Percentiles rank a stretch among this genome's conserved stretches.
phyloP scores from a whole-genome alignment of 2,113 vertebrate genomes.

The Sturnus vulgaris region DNA sequence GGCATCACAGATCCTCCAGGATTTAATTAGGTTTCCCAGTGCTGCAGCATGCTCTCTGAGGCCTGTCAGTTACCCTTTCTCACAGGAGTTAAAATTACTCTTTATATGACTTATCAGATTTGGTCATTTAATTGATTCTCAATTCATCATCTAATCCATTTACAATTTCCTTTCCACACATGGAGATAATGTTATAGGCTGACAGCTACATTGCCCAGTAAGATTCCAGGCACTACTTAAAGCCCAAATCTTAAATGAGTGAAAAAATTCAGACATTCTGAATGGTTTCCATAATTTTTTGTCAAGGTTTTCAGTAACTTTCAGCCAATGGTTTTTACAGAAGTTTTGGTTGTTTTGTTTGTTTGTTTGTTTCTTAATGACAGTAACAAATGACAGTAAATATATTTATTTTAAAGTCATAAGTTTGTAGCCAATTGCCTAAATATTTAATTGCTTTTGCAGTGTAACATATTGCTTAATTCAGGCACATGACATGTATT shows the following conservation, averaged over 20 bases:
- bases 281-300: neutral
- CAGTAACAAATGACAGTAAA: fast-evolving
- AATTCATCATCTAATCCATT: slow-evolving; percentile 18
- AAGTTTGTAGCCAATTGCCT: neutral
- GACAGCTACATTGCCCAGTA: neutral
- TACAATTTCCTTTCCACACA: neutral
- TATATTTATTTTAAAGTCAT: neutral
- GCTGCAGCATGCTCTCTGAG: neutral
- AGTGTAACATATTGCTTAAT: neutral
- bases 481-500: neutral
- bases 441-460: neutral
- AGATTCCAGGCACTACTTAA: neutral
- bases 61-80: slow-evolving; percentile 33
- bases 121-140: slow-evolving; percentile 30
- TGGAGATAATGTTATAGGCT: neutral
- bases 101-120: slow-evolving; percentile 11
- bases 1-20: slow-evolving; percentile 21
- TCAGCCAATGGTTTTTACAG: neutral
- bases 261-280: neutral
- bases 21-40: slow-evolving; percentile 47
- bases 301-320: neutral
- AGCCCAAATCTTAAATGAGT: neutral
- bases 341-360: neutral
- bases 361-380: neutral
- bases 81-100: neutral